Evolutionary conservation across 2,113 vertebrate genomes (phyloP), one percentile per base, ranked within the genome.

Genomic region (Synchiropus splendidus): DNA sequence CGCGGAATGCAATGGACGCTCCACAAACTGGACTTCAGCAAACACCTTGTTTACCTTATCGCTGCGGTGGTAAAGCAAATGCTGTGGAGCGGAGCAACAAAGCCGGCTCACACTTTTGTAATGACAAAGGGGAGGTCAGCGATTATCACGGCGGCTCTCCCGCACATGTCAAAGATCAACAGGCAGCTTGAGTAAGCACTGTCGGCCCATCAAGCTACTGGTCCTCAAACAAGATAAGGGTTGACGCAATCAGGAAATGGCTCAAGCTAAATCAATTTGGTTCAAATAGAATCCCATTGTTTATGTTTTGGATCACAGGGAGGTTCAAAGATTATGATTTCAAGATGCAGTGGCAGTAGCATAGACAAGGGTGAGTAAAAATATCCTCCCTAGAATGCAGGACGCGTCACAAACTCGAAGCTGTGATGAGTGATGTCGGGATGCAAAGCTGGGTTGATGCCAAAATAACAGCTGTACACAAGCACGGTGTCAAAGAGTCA

Each of bases 91-190:
- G 39, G 36, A 46, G 36, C 52, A 49, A 4, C 50, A 58, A 56
- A 70, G 16, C 44, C 39, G 62, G 51, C 53, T 51, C 36, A 39
- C 35, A 9, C 16, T 48, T 37, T 39, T 37, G 17, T 43, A 42
- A 61, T 59, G 37, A 70, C 59, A 71, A 64, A 27, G 49, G 16
- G 42, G 51, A 70, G 67, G 64, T 50, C 58, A 30, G 56, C 33
- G 47, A 61, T 78, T 48, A 72, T 67, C 59, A 48, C 51, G 37
- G 16, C 36, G 36, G 31, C 54, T 69, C 36, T 36, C 38, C 9
- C 45, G 16, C 35, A 17, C 31, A 10, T 39, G 44, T 44, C 54
- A 48, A 54, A 70, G 54, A 53, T 64, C 56, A 78, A 36, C 44
- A 33, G 40, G 14, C 36, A 16, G 52, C 35, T 32, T 47, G 58